Evolutionary conservation across 2,113 vertebrate species (phyloP).

Genomic region (Cyprinus carpio): DNA sequence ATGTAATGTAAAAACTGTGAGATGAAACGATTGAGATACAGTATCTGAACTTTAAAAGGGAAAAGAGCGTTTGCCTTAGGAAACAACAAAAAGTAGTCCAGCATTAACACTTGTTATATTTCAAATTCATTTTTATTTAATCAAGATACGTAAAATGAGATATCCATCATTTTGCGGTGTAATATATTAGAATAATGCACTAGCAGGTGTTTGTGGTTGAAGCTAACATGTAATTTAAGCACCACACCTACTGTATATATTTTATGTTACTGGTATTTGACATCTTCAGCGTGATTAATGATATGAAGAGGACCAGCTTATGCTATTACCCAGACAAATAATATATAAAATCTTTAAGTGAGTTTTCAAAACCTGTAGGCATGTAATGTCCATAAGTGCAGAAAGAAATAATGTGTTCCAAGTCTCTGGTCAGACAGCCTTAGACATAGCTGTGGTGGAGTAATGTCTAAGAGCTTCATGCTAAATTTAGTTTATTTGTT

Average conservation of each 20-base stretch:
- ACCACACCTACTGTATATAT: neutral
- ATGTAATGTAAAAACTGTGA: neutral
- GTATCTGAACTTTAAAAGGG: neutral
- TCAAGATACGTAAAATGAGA: neutral
- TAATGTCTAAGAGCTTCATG: conserved; percentile 60
- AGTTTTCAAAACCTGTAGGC: neutral
- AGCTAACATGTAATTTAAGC: neutral
- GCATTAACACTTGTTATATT: neutral
- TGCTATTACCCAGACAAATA: neutral
- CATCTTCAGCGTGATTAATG: neutral
- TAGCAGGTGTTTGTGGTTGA: neutral
- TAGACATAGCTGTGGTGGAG: conserved; percentile 73
- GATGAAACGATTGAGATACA: neutral
- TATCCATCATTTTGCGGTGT: neutral
- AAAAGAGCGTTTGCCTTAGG: neutral
- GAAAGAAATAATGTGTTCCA: conserved; percentile 55
- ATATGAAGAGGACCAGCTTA: neutral
- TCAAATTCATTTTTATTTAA: neutral
- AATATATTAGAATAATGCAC: neutral
- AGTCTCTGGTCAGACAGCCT: conserved; percentile 73
- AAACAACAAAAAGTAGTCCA: neutral
- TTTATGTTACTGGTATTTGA: neutral
- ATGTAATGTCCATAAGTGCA: conserved; percentile 51
- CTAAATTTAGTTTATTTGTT: conserved; percentile 76
- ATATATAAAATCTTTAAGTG: neutral